Base-by-base conservation (phyloP, 2,888 invertebrate genomes). In the Nudaria mundana region DNA sequence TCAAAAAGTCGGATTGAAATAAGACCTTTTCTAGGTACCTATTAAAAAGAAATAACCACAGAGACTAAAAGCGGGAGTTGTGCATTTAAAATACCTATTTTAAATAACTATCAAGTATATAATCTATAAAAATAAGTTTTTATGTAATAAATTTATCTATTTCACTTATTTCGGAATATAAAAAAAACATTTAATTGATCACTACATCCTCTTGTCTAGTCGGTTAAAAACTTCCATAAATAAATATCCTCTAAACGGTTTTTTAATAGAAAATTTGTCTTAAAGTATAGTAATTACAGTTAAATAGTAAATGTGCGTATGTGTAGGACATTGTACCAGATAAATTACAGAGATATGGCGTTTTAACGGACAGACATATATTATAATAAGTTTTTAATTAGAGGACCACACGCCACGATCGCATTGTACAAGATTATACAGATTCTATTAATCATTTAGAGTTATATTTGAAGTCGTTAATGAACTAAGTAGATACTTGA, bases 361-460 rank as follows among this genome's bases (percentile, higher is more conserved):
- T 48, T 48, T 44, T 48, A 45, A 37, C 44, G 18, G 47, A 44
- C 37, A 66, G 68, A 43, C 34, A 30, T 29, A 28, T 81, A 80
- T 78, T 77, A 76, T 66, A 59, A 52, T 63, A 63, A 66, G 66
- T 66, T 79, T 76, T 81, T 83, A 82, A 84, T 80, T 77, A 76
- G 70, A 51, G 60, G 84, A 82, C 86, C 86, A 86, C 86, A 85
- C 85, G 78, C 82, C 69, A 48, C 48, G 53, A 43, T 33, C 51
- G 34, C 43, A 37, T 38, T 46, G 50, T 44, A 44, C 40, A 30
- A 37, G 30, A 51, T 44, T 31, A 40, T 37, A 39, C 12, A 12
- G 40, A 34, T 42, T 39, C 45, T 45, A 52, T 52, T 49, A 52
- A 63, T 57, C 50, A 42, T 52, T 52, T 35, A 44, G 39, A 51